phyloP scores from a whole-genome alignment of 1,140 invertebrate genomes.

The Euura saliciscinereae region DNA sequence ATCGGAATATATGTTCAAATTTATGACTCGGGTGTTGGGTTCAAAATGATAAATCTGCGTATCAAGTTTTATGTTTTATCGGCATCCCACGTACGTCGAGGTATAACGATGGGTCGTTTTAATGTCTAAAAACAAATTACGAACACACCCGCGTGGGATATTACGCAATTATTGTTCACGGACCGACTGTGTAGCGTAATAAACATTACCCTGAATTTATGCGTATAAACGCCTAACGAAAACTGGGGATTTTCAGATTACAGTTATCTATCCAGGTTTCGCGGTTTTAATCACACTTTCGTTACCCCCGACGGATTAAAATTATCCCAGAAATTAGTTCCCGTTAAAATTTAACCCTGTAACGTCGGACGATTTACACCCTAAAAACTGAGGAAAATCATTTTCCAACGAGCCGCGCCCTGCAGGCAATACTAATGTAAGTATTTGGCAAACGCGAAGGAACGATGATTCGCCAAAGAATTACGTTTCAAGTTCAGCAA shows the following conservation, averaged over 20 bases:
- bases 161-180: background rate
- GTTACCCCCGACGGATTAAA: conserved; percentile 2
- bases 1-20: background rate
- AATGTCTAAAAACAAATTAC: background rate
- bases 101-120: background rate
- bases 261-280: background rate
- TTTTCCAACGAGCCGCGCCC: too few relatives aligned
- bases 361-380: background rate
- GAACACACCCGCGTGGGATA: background rate
- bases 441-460: background rate
- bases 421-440: too few relatives aligned
- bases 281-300: conserved; percentile 12
- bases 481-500: background rate
- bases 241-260: background rate
- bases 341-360: too few relatives aligned
- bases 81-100: background rate
- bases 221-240: background rate
- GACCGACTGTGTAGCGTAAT: background rate
- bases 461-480: background rate
- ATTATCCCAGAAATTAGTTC: conserved; percentile 9
- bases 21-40: too few relatives aligned
- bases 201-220: conserved; percentile 6
- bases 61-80: conserved; percentile 5
- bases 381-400: background rate
- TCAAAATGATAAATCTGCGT: too few relatives aligned